Evolutionary conservation across 2,797 vertebrate genomes (phyloP).

Genomic region (Graptemys geographica): DNA sequence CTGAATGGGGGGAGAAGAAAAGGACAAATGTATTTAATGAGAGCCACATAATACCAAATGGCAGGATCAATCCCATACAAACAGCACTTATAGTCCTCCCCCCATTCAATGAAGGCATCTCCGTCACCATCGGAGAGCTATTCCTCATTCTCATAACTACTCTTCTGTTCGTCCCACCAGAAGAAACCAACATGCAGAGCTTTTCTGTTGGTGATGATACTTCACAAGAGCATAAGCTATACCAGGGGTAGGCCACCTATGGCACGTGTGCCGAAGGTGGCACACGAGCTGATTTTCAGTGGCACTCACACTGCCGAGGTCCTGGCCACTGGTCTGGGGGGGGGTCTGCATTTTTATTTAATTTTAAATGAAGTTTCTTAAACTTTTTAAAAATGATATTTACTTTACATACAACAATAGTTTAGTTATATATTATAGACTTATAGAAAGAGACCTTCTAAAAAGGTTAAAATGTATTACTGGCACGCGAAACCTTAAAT

Average conservation of each 20-base stretch:
- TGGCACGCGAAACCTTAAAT: too few species aligned
- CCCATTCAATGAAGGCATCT: neutral
- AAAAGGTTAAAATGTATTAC: too few species aligned
- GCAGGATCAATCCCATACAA: rapidly evolving
- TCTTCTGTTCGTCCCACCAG: rapidly evolving
- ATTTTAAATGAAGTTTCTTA: too few species aligned
- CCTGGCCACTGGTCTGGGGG: too few species aligned
- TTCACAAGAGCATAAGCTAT: neutral
- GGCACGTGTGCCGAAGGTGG: too few species aligned
- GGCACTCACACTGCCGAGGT: too few species aligned
- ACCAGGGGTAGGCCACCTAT: neutral
- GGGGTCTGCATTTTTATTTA: too few species aligned
- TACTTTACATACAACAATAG: too few species aligned
- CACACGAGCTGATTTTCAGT: too few species aligned
- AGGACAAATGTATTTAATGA: neutral
- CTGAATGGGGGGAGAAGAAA: neutral
- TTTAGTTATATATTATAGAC: too few species aligned
- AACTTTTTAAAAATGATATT: too few species aligned
- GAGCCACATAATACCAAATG: rapidly evolving
- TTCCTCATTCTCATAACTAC: rapidly evolving
- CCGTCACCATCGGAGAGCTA: rapidly evolving
- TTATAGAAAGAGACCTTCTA: too few species aligned
- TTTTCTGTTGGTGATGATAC: neutral
- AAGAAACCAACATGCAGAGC: neutral
- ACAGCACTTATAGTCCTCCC: rapidly evolving